A percentile compares a stretch with the other conserved stretches of the same genome.
Conservation (phyloP, 2,113 vertebrate species). For the Peucedramus taeniatus region DNA sequence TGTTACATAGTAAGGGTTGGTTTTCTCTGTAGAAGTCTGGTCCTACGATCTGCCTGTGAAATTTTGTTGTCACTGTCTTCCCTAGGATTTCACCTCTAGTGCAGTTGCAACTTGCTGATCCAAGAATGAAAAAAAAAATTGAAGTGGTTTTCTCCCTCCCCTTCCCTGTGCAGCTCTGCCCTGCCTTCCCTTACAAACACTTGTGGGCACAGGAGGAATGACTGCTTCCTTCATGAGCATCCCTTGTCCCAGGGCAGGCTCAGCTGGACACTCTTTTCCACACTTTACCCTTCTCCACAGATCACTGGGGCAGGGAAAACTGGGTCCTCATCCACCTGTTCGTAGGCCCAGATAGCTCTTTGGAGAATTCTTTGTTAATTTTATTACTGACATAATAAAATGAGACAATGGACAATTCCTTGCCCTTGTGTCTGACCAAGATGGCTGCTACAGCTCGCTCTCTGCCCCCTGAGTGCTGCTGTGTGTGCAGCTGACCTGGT, state of each 20-base stretch:
- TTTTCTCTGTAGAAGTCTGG: not conserved
- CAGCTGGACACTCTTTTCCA: not conserved
- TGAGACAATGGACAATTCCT: not conserved
- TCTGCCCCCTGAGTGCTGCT: not conserved
- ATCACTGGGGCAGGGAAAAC: not conserved
- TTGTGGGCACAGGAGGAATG: not conserved
- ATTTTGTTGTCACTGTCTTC: not conserved
- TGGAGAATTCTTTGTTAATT: not conserved
- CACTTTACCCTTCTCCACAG: not conserved
- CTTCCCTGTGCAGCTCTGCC: not conserved
- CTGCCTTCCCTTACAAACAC: not conserved
- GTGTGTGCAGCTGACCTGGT: not conserved
- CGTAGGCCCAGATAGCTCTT: not conserved
- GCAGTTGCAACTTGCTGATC: not conserved
- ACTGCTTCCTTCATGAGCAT: not conserved
- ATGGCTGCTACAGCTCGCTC: not conserved
- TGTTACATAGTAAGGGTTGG: not conserved
- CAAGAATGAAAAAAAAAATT: not conserved
- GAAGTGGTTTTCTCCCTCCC: accelerated
- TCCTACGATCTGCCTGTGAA: not conserved
- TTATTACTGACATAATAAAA: not conserved
- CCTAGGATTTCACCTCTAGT: not conserved
- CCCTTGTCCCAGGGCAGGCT: not conserved
- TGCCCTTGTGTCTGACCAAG: not conserved
- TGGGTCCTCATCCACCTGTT: not conserved